These are phyloP conservation scores for Orestias chungarensis DNA, from an alignment of 2,797 vertebrate genomes.

Conservation along the genomic window DNA sequence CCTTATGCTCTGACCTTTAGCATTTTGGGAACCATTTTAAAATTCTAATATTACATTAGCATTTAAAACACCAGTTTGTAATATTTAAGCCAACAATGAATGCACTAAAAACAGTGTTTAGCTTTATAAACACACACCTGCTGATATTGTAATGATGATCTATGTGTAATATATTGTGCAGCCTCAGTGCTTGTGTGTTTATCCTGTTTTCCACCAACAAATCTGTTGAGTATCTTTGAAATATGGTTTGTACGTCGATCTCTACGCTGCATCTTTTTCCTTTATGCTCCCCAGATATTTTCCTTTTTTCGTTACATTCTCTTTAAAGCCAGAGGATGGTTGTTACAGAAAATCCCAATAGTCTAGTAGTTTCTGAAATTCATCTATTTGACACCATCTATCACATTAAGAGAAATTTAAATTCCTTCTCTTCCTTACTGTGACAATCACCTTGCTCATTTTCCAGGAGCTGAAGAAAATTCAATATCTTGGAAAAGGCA, in stretches of 20 bases:
- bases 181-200: background rate
- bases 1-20: background rate
- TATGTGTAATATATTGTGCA: background rate
- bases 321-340: background rate
- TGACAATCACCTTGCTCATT: background rate
- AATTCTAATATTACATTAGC: background rate
- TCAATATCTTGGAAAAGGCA: conserved; percentile 89
- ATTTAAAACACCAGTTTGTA: background rate
- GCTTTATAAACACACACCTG: background rate
- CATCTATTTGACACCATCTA: background rate
- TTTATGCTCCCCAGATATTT: background rate
- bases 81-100: background rate
- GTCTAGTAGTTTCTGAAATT: background rate
- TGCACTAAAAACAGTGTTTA: background rate
- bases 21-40: background rate
- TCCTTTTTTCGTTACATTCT: background rate
- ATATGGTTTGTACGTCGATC: too few relatives aligned
- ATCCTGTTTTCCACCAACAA: too few relatives aligned
- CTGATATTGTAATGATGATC: background rate
- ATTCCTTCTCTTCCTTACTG: too few relatives aligned
- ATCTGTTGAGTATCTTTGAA: background rate
- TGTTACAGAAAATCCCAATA: background rate
- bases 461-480: conserved; percentile 64
- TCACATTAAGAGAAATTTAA: background rate
- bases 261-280: background rate